These are phyloP conservation scores for Thamnaconus septentrionalis DNA, from an alignment of 2,113 vertebrate species.

Conservation along the genomic window DNA sequence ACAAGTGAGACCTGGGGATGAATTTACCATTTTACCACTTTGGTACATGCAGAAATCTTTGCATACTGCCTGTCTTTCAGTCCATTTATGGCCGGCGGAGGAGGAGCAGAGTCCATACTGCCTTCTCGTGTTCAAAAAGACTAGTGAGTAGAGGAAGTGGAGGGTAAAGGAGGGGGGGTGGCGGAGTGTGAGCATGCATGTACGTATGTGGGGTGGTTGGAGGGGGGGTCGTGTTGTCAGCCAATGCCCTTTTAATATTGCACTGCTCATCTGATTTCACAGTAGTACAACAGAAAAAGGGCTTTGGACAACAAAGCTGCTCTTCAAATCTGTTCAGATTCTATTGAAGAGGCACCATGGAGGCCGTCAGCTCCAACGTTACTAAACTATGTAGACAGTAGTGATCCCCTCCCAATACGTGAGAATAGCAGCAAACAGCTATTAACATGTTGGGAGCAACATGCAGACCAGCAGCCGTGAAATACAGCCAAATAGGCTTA, in stretches of 20 bases:
- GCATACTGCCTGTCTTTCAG: not conserved
- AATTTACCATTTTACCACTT: not conserved
- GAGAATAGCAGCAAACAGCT: slow-evolving; percentile 5
- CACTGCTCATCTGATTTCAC: slow-evolving; percentile 93
- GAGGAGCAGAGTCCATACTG: not conserved
- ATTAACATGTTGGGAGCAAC: slow-evolving; percentile 25
- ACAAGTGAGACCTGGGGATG: not conserved
- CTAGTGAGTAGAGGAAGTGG: slow-evolving; percentile 30
- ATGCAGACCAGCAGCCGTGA: slow-evolving; percentile 49
- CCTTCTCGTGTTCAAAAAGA: slow-evolving; percentile 20
- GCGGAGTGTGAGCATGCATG: not conserved
- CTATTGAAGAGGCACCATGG: slow-evolving; percentile 19
- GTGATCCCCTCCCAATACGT: not conserved
- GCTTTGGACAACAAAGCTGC: slow-evolving; percentile 82
- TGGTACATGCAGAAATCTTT: not conserved
- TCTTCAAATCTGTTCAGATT: slow-evolving; percentile 44
- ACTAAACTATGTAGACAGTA: slow-evolving; percentile 28
- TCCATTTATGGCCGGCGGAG: not conserved
- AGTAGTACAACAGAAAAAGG: slow-evolving; percentile 97
- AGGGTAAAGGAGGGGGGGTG: not conserved
- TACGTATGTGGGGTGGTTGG: not conserved
- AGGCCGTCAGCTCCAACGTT: slow-evolving; percentile 17
- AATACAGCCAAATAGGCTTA: slow-evolving; percentile 40
- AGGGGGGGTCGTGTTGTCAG: slow-evolving; percentile 61
- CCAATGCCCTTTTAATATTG: slow-evolving; percentile 99